Evolutionary conservation across 1,140 invertebrate species (phyloP), one percentile per base, ranked within the genome.

Genomic region (Zaprionus lachaisei): DNA sequence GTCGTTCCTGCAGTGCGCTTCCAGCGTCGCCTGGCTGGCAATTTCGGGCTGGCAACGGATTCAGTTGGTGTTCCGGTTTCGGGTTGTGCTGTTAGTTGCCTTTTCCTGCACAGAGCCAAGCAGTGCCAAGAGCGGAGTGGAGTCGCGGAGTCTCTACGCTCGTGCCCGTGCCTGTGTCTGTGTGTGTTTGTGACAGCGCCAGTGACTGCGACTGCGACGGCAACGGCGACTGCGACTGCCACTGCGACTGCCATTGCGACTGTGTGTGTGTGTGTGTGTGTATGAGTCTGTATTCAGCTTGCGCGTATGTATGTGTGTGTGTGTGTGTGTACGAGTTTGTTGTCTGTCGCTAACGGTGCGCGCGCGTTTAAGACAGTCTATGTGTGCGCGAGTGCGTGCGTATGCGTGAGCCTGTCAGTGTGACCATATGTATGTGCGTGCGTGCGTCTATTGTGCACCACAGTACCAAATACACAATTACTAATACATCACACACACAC

Each of bases 41-140:
- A 77, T 80, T 84, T 75, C 85, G 71, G 77, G 73, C 79, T 75
- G 72, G 72, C 86, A 80, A 73, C 86, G 80, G 76, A 77, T 92
- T 91, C 91, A 93, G 92, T 93, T 93, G 92, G 92, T 93, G 92
- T 93, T 93, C 92, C 92, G 92, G 92, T 93, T 93, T 93, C 92
- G 92, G 92, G 92, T 93, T 91, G 92, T 93, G 92, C 91, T 92
- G 92, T 92, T 89, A 90, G 92, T 91, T 92, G 92, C 92, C 92
- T 92, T 92, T 86, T 92, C 82, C 85, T 90, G 83, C 91, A 92
- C 80, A 78, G 74, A 77, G 61, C 62, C 49, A 74, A 79, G 74
- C 69, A 62, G 70, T 65, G 76, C 38, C 62, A 63, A 67, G 75
- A 22, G 47, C 63, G 76, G 73, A 64, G 81, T 44, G 31, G 31